These are phyloP conservation scores for Stercorarius parasiticus DNA, from an alignment of 2,113 vertebrate genomes.

Conservation along the genomic window DNA sequence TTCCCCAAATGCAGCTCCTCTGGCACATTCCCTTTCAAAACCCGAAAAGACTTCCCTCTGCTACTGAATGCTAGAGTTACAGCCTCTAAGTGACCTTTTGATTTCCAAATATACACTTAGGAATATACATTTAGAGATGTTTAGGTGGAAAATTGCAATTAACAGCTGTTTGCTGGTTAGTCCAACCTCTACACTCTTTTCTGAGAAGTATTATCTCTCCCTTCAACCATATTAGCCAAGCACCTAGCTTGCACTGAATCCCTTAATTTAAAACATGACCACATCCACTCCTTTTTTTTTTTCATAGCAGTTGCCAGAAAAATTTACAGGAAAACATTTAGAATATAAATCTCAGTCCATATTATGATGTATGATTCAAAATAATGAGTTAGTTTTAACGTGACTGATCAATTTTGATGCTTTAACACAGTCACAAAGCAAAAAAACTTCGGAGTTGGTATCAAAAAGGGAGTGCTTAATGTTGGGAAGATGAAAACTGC, in stretches of 20 bases:
- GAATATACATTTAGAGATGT: background rate
- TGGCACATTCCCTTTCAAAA: background rate
- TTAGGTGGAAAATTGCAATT: background rate
- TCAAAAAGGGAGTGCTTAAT: background rate
- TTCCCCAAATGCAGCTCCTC: background rate
- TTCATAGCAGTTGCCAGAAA: background rate
- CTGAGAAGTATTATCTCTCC: background rate
- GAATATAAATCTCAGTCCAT: background rate
- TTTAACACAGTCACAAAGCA: background rate
- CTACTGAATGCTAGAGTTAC: background rate
- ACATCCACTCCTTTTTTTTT: background rate
- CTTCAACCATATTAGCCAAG: background rate
- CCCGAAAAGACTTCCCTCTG: background rate
- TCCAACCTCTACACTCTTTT: background rate
- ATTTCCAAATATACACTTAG: background rate
- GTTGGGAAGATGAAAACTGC: background rate
- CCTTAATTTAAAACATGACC: background rate
- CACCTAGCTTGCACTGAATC: background rate
- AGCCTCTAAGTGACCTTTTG: background rate
- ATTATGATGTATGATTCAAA: background rate
- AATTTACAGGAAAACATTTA: background rate
- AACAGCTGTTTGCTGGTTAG: background rate
- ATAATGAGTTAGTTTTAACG: background rate
- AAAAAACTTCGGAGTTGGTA: background rate
- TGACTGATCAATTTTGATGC: background rate